Evolutionary conservation across 2,797 vertebrate species (phyloP), one percentile per base, ranked within the genome.

Genomic region (Chiloscyllium punctatum): DNA sequence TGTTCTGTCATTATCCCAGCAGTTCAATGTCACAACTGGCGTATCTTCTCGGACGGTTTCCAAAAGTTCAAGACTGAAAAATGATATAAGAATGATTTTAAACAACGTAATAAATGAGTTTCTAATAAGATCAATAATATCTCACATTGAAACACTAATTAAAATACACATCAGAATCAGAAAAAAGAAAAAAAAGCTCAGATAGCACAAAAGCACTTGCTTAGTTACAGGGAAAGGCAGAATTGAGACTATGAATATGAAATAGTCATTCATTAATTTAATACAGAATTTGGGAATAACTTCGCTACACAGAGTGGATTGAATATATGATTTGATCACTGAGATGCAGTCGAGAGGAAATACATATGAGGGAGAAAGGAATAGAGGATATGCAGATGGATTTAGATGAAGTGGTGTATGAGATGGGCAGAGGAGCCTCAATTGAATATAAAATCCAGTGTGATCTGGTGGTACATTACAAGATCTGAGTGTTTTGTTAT

Each of bases 1-100:
- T 8, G 94, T 94, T 74, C 94, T 74, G 94, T 94, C 94, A 74
- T 94, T 74, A 94, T 94, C 94, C 94, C 94, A 94, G 94, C 94
- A 94, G 25, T 94, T 94, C 30, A 94, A 13, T 33, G 94, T 74
- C 16, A 74, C 37, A 51, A 94, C 25, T 94, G 94, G 94, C 18
- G 94, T 94, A 7, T 69, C 69, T n/a, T 51, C 42, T 94, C 69
- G 94, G 69, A 69, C 51, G 6, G 69, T 94, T 51, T 94, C 94
- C 33, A 69, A 69, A 94, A 94, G 94, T 25, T 94, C 94, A 27
- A 5, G 21, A 27, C 94, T 94, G 42, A 27, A 71, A 94, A 71
- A 74, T 92, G 90, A 25, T 42, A 92, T 25, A 42, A 42, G n/a
- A 66, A 11, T 69, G 57, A 92, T 8, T 92, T 92, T 69, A 69